Evolutionary conservation across 2,888 invertebrate species (phyloP).

Genomic region (Hymenopus coronatus): DNA sequence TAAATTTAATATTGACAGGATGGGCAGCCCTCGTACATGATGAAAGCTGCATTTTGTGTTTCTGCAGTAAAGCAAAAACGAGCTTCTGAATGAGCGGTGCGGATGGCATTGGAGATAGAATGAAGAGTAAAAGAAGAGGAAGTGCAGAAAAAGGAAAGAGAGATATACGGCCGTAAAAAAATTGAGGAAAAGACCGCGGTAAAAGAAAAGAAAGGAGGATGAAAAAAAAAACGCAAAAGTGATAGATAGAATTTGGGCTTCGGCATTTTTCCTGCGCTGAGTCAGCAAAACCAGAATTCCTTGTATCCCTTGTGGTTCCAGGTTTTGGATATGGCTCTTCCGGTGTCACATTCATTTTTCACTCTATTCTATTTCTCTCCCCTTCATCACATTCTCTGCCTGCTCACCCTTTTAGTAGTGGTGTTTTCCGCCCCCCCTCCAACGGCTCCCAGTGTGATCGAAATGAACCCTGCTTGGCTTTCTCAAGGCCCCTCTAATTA

Average conservation of each 20-base stretch:
- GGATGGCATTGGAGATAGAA: neutral
- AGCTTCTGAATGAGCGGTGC: neutral
- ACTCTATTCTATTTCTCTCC: conserved; percentile 17
- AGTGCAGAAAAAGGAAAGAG: neutral
- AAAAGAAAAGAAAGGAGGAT: neutral
- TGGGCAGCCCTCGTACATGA: no score
- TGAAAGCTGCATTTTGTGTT: neutral
- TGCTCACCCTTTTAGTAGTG: neutral
- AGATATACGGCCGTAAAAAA: neutral
- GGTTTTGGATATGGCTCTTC: conserved; percentile 4
- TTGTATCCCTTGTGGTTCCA: neutral
- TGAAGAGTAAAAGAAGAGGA: neutral
- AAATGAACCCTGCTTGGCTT: neutral
- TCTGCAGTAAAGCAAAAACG: neutral
- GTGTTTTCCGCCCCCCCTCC: no score
- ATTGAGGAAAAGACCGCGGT: neutral
- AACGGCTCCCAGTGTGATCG: neutral
- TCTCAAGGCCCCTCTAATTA: neutral
- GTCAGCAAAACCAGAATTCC: conserved; percentile 14
- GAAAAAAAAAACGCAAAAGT: neutral
- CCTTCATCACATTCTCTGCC: neutral
- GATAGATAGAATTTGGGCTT: conserved; percentile 14
- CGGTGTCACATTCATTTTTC: conserved; percentile 23
- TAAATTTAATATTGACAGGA: no score
- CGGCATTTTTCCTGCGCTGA: neutral